Evolutionary conservation across 1,140 invertebrate species (phyloP).

Genomic region (Streblospio benedicti): DNA sequence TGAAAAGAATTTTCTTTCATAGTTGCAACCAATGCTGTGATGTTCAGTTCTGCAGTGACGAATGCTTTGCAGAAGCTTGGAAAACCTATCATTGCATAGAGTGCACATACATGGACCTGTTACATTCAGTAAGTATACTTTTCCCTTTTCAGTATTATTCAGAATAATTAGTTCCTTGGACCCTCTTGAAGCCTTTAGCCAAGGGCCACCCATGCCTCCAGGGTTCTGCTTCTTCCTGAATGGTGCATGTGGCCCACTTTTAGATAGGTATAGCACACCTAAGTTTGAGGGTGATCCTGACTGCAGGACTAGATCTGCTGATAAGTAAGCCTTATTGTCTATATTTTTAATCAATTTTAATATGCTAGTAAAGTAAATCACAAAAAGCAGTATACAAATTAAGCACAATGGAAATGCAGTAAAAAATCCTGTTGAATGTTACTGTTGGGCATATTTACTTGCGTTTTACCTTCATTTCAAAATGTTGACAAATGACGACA

Average conservation of each 20-base stretch:
- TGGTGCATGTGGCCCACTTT: not conserved
- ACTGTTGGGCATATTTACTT: too few species aligned
- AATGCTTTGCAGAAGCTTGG: slow-evolving; percentile 61
- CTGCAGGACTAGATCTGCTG: slow-evolving; percentile 38
- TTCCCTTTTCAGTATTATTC: not conserved
- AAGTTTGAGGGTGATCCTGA: slow-evolving; percentile 58
- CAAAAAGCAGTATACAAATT: too few species aligned
- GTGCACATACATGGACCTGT: slow-evolving; percentile 62
- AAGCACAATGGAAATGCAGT: too few species aligned
- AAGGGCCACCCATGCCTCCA: not conserved
- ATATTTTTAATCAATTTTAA: too few species aligned
- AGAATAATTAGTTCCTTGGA: too few species aligned
- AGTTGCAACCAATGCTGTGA: slow-evolving; percentile 35
- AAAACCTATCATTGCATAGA: slow-evolving; percentile 67
- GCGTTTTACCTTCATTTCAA: too few species aligned
- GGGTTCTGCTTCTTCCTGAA: slow-evolving; percentile 3
- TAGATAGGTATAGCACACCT: slow-evolving; percentile 67
- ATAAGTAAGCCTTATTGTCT: slow-evolving; percentile 23
- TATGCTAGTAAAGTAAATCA: too few species aligned
- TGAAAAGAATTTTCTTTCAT: slow-evolving; percentile 1
- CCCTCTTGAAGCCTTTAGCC: not conserved
- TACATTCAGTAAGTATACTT: slow-evolving; percentile 30
- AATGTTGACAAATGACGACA: too few species aligned
- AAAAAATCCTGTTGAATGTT: too few species aligned
- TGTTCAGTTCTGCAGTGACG: slow-evolving; percentile 65